Evolutionary conservation across 64 coral and sea anemone species (phyloP), one percentile per base, ranked within the genome.

Genomic region (Acropora yongei): DNA sequence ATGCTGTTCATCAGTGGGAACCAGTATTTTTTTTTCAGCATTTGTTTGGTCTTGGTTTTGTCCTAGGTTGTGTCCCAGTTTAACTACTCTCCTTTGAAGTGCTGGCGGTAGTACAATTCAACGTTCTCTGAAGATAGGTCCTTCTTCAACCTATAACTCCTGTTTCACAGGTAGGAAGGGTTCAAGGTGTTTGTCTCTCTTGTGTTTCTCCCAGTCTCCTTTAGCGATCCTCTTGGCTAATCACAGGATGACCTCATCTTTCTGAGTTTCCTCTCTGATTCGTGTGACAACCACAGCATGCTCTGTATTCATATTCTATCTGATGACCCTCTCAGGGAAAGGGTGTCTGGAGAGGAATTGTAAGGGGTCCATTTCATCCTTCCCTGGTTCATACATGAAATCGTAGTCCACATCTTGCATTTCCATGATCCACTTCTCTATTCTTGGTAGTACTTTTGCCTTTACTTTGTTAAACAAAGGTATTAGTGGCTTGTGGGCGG

Each of bases 341-440:
- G 90, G 90, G 74, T 92, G 83, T 72, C 74, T 86, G 57, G 82
- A 87, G 0, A 92, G 60, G 74, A 49, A 92, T 46, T 92, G 72
- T 77, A 92, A 46, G 72, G 90, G 90, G 44, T 86, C 80, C 48
- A 39, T 43, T 18, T 92, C 91, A 68, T 87, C 74, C 75, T 92
- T 92, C 12, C 90, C 81, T 86, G 90, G 81, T 93, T 93, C 41
- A 1, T 87, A 78, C 18, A 86, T 51, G 19, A 93, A 20, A 39
- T 93, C 82, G 11, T 45, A 68, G n/a, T 87, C 75, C 4, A 92
- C 81, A 41, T 92, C 90, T 76, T 92, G 90, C 82, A 92, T 77
- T 20, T 76, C 39, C 90, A 93, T 93, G 39, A 87, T 50, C 82
- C 91, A 92, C 47, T 78, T 92, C 58, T 87, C 81, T 2, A 79